A percentile compares a stretch with the other conserved stretches of the same genome.
These are phyloP conservation scores for Callosobruchus maculatus DNA, from an alignment of 2,888 invertebrate genomes.

Conservation along the genomic window DNA sequence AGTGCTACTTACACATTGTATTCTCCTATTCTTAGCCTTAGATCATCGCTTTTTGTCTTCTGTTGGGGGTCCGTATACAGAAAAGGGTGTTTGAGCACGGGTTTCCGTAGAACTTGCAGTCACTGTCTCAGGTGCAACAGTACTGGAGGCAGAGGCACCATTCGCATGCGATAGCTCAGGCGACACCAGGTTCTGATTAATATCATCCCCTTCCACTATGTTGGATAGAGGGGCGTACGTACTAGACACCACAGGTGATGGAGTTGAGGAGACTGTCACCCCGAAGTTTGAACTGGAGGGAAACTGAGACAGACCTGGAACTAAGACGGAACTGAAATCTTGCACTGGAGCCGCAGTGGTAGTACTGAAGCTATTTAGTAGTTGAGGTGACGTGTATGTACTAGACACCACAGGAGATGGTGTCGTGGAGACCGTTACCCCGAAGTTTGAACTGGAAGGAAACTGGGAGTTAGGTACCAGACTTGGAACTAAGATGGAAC, in stretches of 20 bases:
- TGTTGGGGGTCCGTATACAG: not conserved
- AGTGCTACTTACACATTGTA: not conserved
- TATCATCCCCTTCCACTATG: not conserved
- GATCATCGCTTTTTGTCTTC: not conserved
- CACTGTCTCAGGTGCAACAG: not conserved
- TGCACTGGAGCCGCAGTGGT: not conserved
- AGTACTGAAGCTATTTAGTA: constrained; percentile 2
- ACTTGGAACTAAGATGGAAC: not conserved
- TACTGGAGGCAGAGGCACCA: not conserved
- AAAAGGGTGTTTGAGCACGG: not conserved
- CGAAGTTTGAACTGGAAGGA: constrained; percentile 1
- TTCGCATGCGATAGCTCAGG: not conserved
- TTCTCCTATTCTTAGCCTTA: not conserved
- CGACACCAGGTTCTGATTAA: not conserved
- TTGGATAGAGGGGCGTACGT: not conserved
- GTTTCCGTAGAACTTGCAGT: not conserved
- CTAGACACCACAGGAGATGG: constrained; percentile 4
- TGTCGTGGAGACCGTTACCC: not conserved
- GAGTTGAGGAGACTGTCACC: no score
- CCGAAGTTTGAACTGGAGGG: no score
- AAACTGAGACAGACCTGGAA: not conserved
- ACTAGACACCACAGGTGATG: not conserved
- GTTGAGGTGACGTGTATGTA: not conserved
- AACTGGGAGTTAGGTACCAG: not conserved
- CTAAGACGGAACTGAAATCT: constrained; percentile 1